Evolutionary conservation across 2,888 invertebrate genomes (phyloP).

Genomic region (Plagodis pulveraria): DNA sequence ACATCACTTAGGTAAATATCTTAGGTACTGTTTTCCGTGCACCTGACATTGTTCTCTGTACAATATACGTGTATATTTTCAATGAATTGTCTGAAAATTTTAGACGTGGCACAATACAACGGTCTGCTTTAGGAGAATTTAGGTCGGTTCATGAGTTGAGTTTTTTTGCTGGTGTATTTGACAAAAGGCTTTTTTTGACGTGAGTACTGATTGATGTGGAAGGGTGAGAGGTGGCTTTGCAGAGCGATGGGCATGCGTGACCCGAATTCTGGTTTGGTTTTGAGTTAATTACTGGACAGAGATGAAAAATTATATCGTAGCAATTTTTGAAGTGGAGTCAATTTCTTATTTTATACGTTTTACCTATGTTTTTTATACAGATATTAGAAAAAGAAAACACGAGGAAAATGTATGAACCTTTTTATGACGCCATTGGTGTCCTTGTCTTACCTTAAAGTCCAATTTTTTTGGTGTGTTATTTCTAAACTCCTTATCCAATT

Average conservation of each 20-base stretch:
- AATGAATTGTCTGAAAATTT: constrained; percentile 24
- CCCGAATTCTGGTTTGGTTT: neutral
- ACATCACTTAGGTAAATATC: too few species aligned
- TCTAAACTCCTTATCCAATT: too few species aligned
- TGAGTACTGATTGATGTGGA: constrained; percentile 6
- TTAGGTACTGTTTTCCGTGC: constrained; percentile 7
- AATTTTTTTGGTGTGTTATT: too few species aligned
- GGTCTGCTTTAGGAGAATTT: constrained; percentile 14
- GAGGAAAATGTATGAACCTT: too few species aligned
- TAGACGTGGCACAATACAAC: constrained; percentile 13
- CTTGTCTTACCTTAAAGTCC: too few species aligned
- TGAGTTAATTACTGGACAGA: neutral
- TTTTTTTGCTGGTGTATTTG: constrained; percentile 12
- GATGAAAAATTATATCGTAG: too few species aligned
- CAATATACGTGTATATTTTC: constrained; percentile 12
- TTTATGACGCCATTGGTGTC: too few species aligned
- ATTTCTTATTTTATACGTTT: too few species aligned
- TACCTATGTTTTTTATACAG: too few species aligned
- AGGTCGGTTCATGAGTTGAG: constrained; percentile 12
- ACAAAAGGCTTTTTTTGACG: constrained; percentile 6
- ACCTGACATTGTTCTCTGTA: constrained; percentile 7
- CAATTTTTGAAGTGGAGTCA: too few species aligned
- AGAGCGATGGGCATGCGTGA: neutral
- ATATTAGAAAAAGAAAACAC: too few species aligned
- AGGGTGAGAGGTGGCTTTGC: constrained; percentile 1